Base-by-base conservation (phyloP, 2,113 vertebrate species). In the Oophaga pumilio region DNA sequence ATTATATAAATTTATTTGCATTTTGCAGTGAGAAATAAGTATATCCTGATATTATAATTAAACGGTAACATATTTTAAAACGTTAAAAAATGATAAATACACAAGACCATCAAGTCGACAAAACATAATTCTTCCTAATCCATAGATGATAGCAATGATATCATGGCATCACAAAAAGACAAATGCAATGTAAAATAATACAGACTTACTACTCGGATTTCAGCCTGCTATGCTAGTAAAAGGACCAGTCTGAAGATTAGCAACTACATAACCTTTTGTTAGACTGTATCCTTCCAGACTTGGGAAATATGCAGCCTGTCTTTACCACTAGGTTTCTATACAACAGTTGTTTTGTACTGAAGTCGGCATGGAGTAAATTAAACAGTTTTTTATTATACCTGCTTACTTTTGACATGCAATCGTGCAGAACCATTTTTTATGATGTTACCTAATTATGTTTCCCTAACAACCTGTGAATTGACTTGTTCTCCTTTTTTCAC, bases 341-440 rank as follows among this genome's bases (percentile, higher is more conserved):
- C 87, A 88, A 88, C 80, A 84, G 87, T 88, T 77, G 80, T 88
- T 88, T 84, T 88, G 87, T 88, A 60, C 80, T 43, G 11, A 68
- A 66, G 80, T 82, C 69, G 81, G 87, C 71, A 88, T 88, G 87
- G 87, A 88, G 87, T 88, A 88, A 88, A 88, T 84, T 76, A 88
- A 88, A 76, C 86, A 83, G 80, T 88, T 84, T 88, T 74, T 88
- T 88, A 88, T 88, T 74, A 82, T 88, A 62, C 79, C 79, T 64
- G 73, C 87, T 84, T 77, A 88, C 78, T 76, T 82, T 88, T 77
- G 87, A 88, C 87, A 88, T 88, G 87, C 87, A 88, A 84, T 88
- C 87, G 73, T 77, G 87, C 87, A 84, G 87, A 88, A 88, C 87
- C 80, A 83, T 84, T 77, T 88, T 87, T 88, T 88, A 88, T 88